Percentiles rank a stretch among this genome's conserved stretches.
Conservation (phyloP, 2,888 invertebrate genomes). For the Drosophila trichaetosa region DNA sequence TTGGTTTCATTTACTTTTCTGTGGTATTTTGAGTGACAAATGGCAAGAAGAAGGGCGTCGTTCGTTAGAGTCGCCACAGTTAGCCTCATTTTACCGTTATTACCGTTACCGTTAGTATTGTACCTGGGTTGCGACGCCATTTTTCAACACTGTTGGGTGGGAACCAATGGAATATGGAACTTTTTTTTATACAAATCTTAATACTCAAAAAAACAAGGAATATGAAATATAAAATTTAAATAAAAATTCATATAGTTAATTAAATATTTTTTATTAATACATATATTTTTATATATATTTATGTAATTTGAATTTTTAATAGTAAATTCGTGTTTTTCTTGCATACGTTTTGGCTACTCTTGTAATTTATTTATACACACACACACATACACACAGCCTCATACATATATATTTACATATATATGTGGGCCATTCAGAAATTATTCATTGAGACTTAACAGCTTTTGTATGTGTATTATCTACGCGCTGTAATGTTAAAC, state of each 20-base stretch:
- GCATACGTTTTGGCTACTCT: neutral
- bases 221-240: neutral
- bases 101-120: neutral
- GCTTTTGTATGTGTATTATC: neutral
- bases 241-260: neutral
- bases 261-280: neutral
- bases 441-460: slow-evolving; percentile 1
- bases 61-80: neutral
- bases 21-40: neutral
- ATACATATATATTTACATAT: neutral
- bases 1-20: slow-evolving; percentile 1
- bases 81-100: neutral
- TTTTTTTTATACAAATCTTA: neutral
- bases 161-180: neutral
- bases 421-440: neutral
- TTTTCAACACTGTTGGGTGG: slow-evolving; percentile 2
- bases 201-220: neutral
- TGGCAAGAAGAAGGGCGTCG: neutral
- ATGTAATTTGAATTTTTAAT: neutral
- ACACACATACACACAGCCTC: neutral
- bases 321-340: neutral
- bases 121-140: neutral
- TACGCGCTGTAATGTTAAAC: neutral
- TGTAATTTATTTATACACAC: neutral
- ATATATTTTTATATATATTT: neutral